Evolutionary conservation across 2,888 invertebrate genomes (phyloP).

Genomic region (Horisme vitalbata): DNA sequence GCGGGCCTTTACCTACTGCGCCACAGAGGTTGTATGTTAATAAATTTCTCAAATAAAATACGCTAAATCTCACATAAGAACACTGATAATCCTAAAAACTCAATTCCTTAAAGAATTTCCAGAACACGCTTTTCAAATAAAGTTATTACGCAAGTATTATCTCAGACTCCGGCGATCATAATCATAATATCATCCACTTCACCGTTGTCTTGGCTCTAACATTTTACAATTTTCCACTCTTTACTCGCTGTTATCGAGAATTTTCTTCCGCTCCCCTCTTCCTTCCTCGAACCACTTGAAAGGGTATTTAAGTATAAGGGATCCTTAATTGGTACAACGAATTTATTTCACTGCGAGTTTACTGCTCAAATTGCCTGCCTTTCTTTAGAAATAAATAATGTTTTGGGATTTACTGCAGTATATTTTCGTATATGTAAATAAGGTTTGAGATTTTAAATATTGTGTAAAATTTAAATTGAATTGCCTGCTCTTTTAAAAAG

Average conservation of each 20-base stretch:
- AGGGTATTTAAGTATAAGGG: constrained; percentile 74
- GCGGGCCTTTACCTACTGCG: too few species aligned
- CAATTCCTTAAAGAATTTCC: not conserved
- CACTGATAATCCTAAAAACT: too few species aligned
- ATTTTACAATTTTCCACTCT: constrained; percentile 74
- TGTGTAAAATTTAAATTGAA: too few species aligned
- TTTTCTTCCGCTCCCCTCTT: constrained; percentile 75
- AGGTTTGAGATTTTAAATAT: too few species aligned
- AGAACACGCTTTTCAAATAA: constrained; percentile 22
- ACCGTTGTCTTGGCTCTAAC: constrained; percentile 57
- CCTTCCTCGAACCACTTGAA: constrained; percentile 70
- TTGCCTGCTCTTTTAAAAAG: too few species aligned
- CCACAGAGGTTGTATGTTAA: too few species aligned
- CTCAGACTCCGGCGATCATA: constrained; percentile 51
- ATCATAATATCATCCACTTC: constrained; percentile 55
- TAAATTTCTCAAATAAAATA: too few species aligned
- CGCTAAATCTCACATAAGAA: too few species aligned
- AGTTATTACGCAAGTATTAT: constrained; percentile 40
- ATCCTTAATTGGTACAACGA: constrained; percentile 73
- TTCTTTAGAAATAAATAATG: constrained; percentile 38
- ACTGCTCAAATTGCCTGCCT: constrained; percentile 45
- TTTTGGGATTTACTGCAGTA: constrained; percentile 21
- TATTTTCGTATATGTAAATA: too few species aligned
- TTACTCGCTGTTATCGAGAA: constrained; percentile 71
- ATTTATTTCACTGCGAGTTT: constrained; percentile 65